These are phyloP conservation scores for Ceyx cyanopectus DNA, from an alignment of 2,113 vertebrate genomes.

Conservation along the genomic window DNA sequence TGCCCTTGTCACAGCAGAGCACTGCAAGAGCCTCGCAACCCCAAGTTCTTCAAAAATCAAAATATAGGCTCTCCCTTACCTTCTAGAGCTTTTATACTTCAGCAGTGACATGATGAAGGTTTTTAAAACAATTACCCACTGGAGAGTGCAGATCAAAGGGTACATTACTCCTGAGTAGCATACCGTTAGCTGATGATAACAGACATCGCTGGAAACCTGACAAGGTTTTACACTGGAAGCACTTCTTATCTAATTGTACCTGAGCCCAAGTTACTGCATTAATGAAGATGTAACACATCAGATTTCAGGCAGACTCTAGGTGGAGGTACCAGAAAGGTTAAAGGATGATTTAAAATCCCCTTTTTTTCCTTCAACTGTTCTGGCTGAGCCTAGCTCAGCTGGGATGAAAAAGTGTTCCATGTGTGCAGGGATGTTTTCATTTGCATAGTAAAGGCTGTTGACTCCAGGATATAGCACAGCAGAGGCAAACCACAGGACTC, in stretches of 20 bases:
- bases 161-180: background rate
- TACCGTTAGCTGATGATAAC: fast-evolving
- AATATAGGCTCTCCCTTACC: background rate
- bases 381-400: background rate
- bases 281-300: background rate
- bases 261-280: background rate
- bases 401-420: background rate
- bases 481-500: background rate
- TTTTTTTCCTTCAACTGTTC: background rate
- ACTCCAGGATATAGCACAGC: background rate
- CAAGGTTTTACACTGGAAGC: background rate
- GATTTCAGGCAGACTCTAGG: slow-evolving; percentile 12
- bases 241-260: background rate
- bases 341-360: background rate
- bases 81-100: background rate
- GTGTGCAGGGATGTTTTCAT: background rate
- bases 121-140: background rate
- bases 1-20: background rate
- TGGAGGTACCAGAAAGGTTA: background rate
- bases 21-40: background rate
- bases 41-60: background rate
- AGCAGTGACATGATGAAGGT: background rate
- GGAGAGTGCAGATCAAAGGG: background rate
- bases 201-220: background rate
- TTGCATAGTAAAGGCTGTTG: background rate